Evolutionary conservation across 2,113 vertebrate genomes (phyloP), one percentile per base, ranked within the genome.

Genomic region (Microtus pennsylvanicus): DNA sequence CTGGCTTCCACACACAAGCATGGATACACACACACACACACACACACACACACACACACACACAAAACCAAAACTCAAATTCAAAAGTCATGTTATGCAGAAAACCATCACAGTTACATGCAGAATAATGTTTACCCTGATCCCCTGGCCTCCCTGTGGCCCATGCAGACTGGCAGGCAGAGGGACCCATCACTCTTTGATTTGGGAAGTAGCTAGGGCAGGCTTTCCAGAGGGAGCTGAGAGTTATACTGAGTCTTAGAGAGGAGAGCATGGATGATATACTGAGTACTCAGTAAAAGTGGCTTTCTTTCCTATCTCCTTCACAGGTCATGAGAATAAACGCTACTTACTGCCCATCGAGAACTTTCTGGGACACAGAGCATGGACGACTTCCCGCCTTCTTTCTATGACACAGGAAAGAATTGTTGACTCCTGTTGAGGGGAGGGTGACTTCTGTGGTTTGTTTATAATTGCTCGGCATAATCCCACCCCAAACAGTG

Each of bases 391-490:
- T 50, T 33, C 61, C 55, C 1, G 19, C 10, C n/a, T 11, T 4
- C 33, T 24, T n/a, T 87, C 16, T 45, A 8, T 93, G 47, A 70
- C 86, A 78, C 87, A 90, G 24, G 93, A 52, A 93, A 83, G 52
- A 93, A 96, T 38, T 55, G 42, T 90, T 95, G 96, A 90, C 33
- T 87, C 12, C 70, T 19, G 11, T 63, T 58, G 74, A 52, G 58
- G 52, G 35, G 12, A 81, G 75, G 65, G 88, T 91, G 89, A 70
- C 19, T 21, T 63, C 14, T 67, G 69, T 35, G 94, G 96, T 91
- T 98, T 93, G 92, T 83, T 93, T 90, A 69, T 81, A 96, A 96
- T 93, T 90, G 87, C 16, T 33, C 88, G 87, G 50, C 70, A 35
- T 89, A 91, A 93, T 97, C 91, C 94, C 67, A 94, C 28, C 81